Conservation (phyloP, 1,140 invertebrate genomes). For the Euura saliciscinereae region DNA sequence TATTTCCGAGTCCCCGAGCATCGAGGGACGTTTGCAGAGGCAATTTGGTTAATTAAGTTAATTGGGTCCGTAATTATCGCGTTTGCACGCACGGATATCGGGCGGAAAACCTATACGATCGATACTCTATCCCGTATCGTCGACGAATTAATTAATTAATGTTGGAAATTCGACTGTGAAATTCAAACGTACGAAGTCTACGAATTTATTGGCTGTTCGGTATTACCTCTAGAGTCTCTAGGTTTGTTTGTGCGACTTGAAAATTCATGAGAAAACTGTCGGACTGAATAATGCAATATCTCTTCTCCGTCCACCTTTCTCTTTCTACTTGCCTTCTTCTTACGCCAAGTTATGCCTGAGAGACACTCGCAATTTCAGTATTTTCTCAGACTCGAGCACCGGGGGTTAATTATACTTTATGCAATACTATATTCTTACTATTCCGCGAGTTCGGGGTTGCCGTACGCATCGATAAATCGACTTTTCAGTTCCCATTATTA, state of each 20-base stretch:
- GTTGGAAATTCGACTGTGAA: no score
- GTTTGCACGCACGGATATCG: no score
- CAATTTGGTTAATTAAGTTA: not conserved
- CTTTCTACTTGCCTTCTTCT: not conserved
- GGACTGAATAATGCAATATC: slow-evolving; percentile 1
- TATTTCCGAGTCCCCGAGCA: not conserved
- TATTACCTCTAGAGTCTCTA: no score
- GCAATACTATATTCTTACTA: not conserved
- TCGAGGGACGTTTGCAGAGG: not conserved
- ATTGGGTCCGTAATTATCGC: not conserved
- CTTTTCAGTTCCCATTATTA: no score
- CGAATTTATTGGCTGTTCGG: no score
- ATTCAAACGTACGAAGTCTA: no score
- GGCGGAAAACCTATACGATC: no score
- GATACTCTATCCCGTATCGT: no score
- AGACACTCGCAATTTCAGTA: not conserved
- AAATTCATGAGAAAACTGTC: slow-evolving; percentile 7
- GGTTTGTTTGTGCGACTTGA: not conserved
- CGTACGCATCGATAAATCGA: no score
- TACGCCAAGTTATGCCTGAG: not conserved
- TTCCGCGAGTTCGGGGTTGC: no score
- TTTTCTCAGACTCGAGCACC: not conserved
- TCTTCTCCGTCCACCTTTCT: not conserved
- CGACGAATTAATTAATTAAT: no score
- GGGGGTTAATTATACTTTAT: slow-evolving; percentile 1